phyloP scores from a whole-genome alignment of 1,140 invertebrate species.

The Chironomus striatipennis region DNA sequence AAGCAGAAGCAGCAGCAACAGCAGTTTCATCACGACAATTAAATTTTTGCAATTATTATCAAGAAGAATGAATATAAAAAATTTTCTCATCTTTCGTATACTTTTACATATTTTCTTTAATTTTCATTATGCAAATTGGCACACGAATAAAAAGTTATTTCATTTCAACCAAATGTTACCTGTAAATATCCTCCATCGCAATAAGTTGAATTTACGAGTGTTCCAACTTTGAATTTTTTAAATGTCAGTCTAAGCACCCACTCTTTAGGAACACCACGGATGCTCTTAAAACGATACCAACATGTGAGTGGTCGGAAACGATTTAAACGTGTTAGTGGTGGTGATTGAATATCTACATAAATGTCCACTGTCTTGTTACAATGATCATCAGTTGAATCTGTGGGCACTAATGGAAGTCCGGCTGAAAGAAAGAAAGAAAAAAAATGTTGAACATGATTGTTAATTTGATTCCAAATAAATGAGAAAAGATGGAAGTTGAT shows the following conservation, averaged over 20 bases:
- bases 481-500: too few species aligned
- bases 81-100: not conserved
- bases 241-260: slow-evolving; percentile 83
- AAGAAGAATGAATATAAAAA: not conserved
- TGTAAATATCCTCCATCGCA: slow-evolving; percentile 80
- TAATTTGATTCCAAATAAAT: too few species aligned
- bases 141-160: not conserved
- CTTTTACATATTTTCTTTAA: not conserved
- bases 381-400: slow-evolving; percentile 48
- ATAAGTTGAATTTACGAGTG: slow-evolving; percentile 71
- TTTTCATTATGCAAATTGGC: slow-evolving; percentile 4
- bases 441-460: not conserved
- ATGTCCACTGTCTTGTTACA: slow-evolving; percentile 90
- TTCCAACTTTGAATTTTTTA: slow-evolving; percentile 86
- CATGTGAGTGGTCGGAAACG: slow-evolving; percentile 75
- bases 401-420: slow-evolving; percentile 1
- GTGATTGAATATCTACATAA: slow-evolving; percentile 80
- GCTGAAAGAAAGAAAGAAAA: not conserved
- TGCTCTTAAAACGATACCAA: slow-evolving; percentile 78
- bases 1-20: too few species aligned
- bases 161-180: slow-evolving; percentile 44
- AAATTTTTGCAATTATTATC: too few species aligned
- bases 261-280: slow-evolving; percentile 71
- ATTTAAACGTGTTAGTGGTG: slow-evolving; percentile 71
- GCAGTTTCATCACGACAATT: too few species aligned